Evolutionary conservation across 2,797 vertebrate genomes (phyloP), one percentile per base, ranked within the genome.

Genomic region (Bradypus variegatus): DNA sequence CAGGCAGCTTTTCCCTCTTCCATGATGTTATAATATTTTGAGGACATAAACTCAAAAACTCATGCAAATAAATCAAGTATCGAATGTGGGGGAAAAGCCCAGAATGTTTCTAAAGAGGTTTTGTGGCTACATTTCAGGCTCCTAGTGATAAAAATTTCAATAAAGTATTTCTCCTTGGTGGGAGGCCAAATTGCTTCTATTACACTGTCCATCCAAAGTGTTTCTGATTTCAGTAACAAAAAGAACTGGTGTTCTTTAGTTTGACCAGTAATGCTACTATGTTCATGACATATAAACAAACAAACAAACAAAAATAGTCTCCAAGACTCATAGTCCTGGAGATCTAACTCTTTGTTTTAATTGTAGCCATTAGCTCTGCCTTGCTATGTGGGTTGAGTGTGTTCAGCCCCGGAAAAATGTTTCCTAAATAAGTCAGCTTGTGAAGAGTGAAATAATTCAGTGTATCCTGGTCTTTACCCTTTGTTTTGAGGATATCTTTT

Each of bases 141-240:
- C 16, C 50, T n/a, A 14, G 19, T 76, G 53, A 55, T n/a, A 45
- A 50, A 82, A 86, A 86, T 79, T 76, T 89, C 58, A 41, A 4
- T 62, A 16, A 58, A 69, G 60, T 38, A 8, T 55, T 92, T 72
- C 36, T 88, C 80, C 23, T 80, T 94, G 73, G 45, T n/a, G 10
- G 80, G 48, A 87, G 45, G 48, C 69, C 65, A 92, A 36, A 7
- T 91, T 65, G 67, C 53, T 91, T 84, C 38, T 65, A 3, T 75
- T 62, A 48, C 31, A 16, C 50, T 38, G 33, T 19, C 3, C n/a
- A 65, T 58, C 29, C 12, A 14, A 88, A 55, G 12, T 15, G 13
- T 73, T 91, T 93, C 62, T 94, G 62, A 90, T 67, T 80, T 91
- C 38, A 53, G 45, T 86, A 83, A 93, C 33, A 55, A 12, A 77